A percentile compares a stretch with the other conserved stretches of the same genome.
phyloP scores from a whole-genome alignment of 2,888 invertebrate genomes.

The Aphidoletes aphidimyza region DNA sequence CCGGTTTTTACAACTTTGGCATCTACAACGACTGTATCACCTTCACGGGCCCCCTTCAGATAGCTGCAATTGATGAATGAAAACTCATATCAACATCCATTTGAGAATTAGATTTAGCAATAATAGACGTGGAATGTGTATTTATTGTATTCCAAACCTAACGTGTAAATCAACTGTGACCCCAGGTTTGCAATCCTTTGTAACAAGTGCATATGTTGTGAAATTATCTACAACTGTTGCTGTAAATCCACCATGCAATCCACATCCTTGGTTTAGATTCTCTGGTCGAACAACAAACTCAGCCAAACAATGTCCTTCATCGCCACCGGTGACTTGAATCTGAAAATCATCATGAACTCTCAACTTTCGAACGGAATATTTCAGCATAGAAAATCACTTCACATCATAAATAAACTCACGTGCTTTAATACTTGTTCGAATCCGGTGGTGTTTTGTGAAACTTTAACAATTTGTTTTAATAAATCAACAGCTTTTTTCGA shows the following conservation, averaged over 20 bases:
- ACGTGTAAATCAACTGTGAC: conserved; percentile 87
- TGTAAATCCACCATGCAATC: conserved; percentile 87
- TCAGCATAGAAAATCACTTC: neutral
- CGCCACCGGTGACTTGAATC: conserved; percentile 68
- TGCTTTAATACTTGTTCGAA: conserved; percentile 67
- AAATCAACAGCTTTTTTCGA: conserved; percentile 64
- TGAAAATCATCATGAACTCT: conserved; percentile 58
- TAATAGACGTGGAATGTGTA: too few species aligned
- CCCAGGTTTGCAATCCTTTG: conserved; percentile 74
- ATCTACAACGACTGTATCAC: conserved; percentile 82
- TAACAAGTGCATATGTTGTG: conserved; percentile 82
- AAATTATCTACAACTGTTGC: conserved; percentile 78
- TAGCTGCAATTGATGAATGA: too few species aligned
- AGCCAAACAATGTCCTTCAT: conserved; percentile 78
- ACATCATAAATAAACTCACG: conserved; percentile 62
- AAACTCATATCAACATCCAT: too few species aligned
- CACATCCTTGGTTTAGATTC: conserved; percentile 80
- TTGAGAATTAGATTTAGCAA: too few species aligned
- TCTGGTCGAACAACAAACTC: conserved; percentile 80
- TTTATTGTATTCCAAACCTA: conserved; percentile 69
- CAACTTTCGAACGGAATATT: too few species aligned
- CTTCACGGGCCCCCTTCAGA: conserved; percentile 78
- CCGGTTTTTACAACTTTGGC: conserved; percentile 82
- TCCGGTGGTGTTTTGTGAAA: conserved; percentile 62
- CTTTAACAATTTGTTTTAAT: conserved; percentile 64